phyloP scores from a whole-genome alignment of 92 coral and sea anemone genomes.

The Epizoanthus fatuus region DNA sequence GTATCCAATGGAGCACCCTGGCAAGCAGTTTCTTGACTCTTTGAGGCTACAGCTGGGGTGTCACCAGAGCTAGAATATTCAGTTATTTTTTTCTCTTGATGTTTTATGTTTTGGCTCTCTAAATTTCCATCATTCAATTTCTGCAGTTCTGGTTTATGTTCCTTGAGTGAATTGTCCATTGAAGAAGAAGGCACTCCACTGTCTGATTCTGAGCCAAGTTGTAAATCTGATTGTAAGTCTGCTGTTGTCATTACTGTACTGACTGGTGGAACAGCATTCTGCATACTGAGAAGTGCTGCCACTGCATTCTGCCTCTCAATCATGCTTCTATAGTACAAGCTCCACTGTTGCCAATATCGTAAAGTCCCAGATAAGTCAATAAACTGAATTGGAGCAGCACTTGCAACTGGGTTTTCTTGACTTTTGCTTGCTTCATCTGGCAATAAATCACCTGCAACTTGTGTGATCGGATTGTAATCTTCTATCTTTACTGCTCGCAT shows the following conservation, averaged over 20 bases:
- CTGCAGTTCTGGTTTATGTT: background rate
- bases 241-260: conserved; percentile 32
- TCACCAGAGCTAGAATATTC: background rate
- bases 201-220: background rate
- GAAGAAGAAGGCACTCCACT: background rate
- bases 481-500: conserved; percentile 27
- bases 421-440: background rate
- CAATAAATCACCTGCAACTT: background rate
- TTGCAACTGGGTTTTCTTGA: background rate
- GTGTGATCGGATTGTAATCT: conserved; percentile 21
- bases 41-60: background rate
- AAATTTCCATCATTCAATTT: background rate
- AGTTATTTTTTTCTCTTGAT: background rate
- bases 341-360: conserved; percentile 91
- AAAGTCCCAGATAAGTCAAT: conserved; percentile 90
- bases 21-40: background rate
- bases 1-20: background rate
- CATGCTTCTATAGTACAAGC: conserved; percentile 74
- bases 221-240: background rate
- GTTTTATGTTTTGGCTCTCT: background rate
- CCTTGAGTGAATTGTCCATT: background rate
- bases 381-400: conserved; percentile 67
- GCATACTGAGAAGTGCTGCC: conserved; percentile 46
- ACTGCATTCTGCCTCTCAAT: conserved; percentile 68
- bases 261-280: conserved; percentile 34